Conservation (phyloP, 2,888 invertebrate genomes). For the Hypena proboscidalis region DNA sequence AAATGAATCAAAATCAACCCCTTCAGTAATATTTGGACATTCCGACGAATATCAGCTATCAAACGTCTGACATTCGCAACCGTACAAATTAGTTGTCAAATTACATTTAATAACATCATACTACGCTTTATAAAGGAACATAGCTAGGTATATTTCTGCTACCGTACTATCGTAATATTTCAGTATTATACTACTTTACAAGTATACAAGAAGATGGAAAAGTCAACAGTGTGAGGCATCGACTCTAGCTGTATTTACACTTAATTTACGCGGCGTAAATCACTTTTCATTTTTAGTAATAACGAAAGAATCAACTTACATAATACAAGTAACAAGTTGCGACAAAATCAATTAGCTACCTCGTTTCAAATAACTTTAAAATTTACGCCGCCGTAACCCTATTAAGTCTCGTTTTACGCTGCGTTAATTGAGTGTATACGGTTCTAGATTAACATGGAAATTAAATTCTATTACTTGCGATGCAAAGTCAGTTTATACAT, state of each 20-base stretch:
- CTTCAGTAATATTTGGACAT: slow-evolving; percentile 32
- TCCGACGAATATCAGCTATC: slow-evolving; percentile 19
- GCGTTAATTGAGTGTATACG: slow-evolving; percentile 37
- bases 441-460: slow-evolving; percentile 39
- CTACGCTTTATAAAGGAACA: slow-evolving; percentile 72
- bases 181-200: slow-evolving; percentile 73
- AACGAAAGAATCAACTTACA: slow-evolving; percentile 1
- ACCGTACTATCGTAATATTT: slow-evolving; percentile 65
- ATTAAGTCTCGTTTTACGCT: slow-evolving; percentile 37
- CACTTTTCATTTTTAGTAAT: too few species aligned
- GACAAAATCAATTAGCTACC: slow-evolving; percentile 27
- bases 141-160: slow-evolving; percentile 74
- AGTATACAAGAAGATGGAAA: slow-evolving; percentile 70
- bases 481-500: slow-evolving; percentile 41
- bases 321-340: slow-evolving; percentile 17
- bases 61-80: slow-evolving; percentile 34
- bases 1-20: slow-evolving; percentile 51
- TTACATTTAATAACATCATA: slow-evolving; percentile 67
- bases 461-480: slow-evolving; percentile 38
- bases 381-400: slow-evolving; percentile 30
- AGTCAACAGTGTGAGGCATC: slow-evolving; percentile 59
- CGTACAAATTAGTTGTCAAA: slow-evolving; percentile 62
- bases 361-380: slow-evolving; percentile 35
- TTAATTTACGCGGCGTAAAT: slow-evolving; percentile 35
- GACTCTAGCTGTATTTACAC: slow-evolving; percentile 40